phyloP scores from a whole-genome alignment of 2,797 vertebrate genomes.

The Gambelia wislizenii region DNA sequence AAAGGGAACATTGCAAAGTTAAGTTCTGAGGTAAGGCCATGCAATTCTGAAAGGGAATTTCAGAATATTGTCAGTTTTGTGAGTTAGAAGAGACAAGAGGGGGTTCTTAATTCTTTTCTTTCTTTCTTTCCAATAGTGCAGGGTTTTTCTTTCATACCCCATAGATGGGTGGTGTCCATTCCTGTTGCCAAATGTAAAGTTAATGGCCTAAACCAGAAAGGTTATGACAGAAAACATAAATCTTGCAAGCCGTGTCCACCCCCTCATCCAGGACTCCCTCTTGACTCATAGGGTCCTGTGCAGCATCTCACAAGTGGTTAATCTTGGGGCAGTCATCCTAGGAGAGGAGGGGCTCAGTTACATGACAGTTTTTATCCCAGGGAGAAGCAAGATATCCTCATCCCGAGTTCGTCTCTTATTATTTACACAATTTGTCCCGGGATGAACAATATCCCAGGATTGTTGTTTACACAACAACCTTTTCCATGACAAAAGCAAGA shows the following conservation, averaged over 20 bases:
- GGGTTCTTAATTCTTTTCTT: constrained; percentile 10
- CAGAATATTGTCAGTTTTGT: not conserved
- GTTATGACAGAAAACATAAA: not conserved
- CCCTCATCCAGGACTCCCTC: not conserved
- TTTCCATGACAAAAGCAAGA: too few species aligned
- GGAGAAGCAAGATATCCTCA: too few species aligned
- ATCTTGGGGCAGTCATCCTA: not conserved
- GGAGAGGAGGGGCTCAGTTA: too few species aligned
- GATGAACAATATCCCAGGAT: too few species aligned
- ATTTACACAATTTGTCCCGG: too few species aligned
- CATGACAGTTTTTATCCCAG: too few species aligned
- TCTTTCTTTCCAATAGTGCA: not conserved
- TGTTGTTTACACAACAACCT: too few species aligned
- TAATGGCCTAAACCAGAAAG: not conserved
- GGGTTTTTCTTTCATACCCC: not conserved
- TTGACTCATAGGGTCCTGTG: not conserved
- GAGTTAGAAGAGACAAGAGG: constrained; percentile 28
- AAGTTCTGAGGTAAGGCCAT: not conserved
- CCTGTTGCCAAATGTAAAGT: not conserved
- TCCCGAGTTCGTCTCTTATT: too few species aligned
- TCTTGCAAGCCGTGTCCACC: not conserved
- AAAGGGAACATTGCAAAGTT: not conserved
- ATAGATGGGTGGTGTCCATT: not conserved
- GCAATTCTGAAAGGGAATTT: constrained; percentile 48
- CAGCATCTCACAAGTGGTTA: not conserved